A percentile compares a stretch with the other conserved stretches of the same genome.
phyloP scores from a whole-genome alignment of 2,797 vertebrate species.

The Dryobates pubescens region DNA sequence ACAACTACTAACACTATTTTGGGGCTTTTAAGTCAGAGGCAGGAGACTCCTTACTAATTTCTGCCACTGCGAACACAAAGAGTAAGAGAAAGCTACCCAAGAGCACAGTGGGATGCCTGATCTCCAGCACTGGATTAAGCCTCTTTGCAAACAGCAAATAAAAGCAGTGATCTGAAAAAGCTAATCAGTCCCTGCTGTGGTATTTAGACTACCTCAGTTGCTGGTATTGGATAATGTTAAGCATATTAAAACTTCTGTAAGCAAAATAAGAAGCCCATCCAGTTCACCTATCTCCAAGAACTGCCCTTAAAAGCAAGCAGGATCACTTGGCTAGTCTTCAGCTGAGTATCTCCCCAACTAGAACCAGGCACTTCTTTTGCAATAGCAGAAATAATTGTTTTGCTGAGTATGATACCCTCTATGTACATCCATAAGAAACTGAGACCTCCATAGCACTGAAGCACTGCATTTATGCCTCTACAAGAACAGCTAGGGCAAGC shows the following conservation, averaged over 20 bases:
- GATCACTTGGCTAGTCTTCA: background rate
- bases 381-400: background rate
- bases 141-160: conserved; percentile 80
- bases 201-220: conserved; percentile 78
- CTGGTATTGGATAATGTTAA: conserved; percentile 77
- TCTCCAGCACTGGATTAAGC: conserved; percentile 80
- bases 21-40: conserved; percentile 50
- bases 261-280: conserved; percentile 60
- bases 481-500: background rate
- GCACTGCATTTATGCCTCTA: background rate
- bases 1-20: conserved; percentile 53
- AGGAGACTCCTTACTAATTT: conserved; percentile 72
- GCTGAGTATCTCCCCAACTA: background rate
- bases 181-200: conserved; percentile 84
- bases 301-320: background rate
- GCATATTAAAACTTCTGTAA: conserved; percentile 81
- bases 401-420: background rate
- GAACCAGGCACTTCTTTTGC: background rate
- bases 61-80: conserved; percentile 72
- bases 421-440: background rate
- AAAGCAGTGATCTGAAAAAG: conserved; percentile 83
- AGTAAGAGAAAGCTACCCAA: conserved; percentile 71
- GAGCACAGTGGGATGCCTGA: conserved; percentile 76
- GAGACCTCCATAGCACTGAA: background rate
- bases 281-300: conserved; percentile 22